Evolutionary conservation across 2,113 vertebrate genomes (phyloP), one percentile per base, ranked within the genome.

Genomic region (Neofelis nebulosa): DNA sequence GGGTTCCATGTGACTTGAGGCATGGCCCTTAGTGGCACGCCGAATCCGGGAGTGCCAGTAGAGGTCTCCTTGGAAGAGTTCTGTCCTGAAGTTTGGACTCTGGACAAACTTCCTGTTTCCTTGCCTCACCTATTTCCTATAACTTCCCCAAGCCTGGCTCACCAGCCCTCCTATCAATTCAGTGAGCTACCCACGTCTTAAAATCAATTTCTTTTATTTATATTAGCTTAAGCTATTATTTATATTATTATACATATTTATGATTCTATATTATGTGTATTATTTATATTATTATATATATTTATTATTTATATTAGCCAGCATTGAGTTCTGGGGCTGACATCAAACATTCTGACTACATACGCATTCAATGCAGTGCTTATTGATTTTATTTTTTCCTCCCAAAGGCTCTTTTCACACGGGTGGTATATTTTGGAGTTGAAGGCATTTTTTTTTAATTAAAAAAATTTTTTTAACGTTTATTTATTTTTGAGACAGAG

Each of bases 371-470:
- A 52, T 41, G 57, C 12, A 27, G 18, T 36, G 25, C 15, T 92
- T 86, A 21, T 15, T 52, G 14, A 38, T 73, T 63, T 48, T 52
- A 38, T 57, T 71, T 27, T 65, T 78, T 48, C 78, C 50, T 12
- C 25, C 69, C 25, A 33, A 88, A 57, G 19, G 65, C 50, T 86
- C 61, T 71, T 78, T 93, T 29, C 48, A 55, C 52, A 73, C n/a
- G 33, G 55, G 25, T 45, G 33, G 25, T 2, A 16, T 55, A 45
- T 68, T 94, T 82, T 82, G 41, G 21, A 80, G 38, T 68, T 50
- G 86, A 93, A 87, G 27, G 21, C 41, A 66, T 69, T 84, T 71
- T 69, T n/a, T n/a, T n/a, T n/a, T n/a, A n/a, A n/a, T n/a, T n/a
- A n/a, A n/a, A n/a, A n/a, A n/a, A n/a, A n/a, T n/a, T n/a, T n/a